Evolutionary conservation across 2,113 vertebrate genomes (phyloP).

Genomic region (Progne subis): DNA sequence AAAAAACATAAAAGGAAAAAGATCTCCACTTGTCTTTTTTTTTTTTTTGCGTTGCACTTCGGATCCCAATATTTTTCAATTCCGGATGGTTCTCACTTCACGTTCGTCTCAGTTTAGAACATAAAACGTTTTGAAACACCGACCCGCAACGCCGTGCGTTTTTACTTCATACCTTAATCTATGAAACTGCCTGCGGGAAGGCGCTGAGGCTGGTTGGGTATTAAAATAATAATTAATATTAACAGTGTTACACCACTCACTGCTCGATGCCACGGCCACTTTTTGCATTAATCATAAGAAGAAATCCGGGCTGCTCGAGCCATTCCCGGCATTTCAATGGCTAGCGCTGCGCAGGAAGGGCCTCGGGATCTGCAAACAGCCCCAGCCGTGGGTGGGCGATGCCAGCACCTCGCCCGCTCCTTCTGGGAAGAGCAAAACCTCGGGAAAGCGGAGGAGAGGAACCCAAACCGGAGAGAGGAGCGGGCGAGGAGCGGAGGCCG

Average conservation of each 20-base stretch:
- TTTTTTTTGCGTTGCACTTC: not conserved
- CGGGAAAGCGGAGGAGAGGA: not conserved
- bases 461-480: not conserved
- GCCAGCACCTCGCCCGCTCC: not conserved
- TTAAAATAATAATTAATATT: not conserved
- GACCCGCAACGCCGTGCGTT: fast-evolving
- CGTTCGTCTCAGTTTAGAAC: not conserved
- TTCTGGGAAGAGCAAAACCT: too few relatives aligned
- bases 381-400: not conserved
- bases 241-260: not conserved
- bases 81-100: not conserved
- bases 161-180: not conserved
- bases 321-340: not conserved
- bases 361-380: fast-evolving
- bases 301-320: not conserved
- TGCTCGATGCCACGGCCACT: not conserved
- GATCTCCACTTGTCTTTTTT: not conserved
- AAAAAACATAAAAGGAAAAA: not conserved
- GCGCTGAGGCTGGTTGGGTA: not conserved
- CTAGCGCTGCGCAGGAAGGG: fast-evolving
- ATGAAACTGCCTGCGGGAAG: not conserved
- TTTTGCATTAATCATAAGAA: not conserved
- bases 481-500: not conserved
- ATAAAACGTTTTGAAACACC: not conserved
- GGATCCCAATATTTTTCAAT: not conserved